Evolutionary conservation across 1,140 invertebrate species (phyloP), one percentile per base, ranked within the genome.

Genomic region (Physella acuta): DNA sequence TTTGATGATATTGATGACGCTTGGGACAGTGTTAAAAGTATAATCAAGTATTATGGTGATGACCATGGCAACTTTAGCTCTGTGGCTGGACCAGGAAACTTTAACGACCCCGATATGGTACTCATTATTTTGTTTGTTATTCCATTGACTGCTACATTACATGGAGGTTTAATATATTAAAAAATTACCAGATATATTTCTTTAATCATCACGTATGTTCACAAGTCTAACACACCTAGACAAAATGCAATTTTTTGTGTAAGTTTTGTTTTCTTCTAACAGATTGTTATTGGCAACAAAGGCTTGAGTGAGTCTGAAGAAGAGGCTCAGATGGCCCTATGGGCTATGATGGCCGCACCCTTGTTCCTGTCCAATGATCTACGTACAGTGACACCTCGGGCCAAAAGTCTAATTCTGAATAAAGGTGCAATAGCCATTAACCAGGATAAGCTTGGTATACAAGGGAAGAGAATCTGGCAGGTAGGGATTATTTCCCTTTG

Each of bases 71-170:
- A 88, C 8, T 93, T 98, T 74, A 92, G 93, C 37, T 90, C 92
- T n/a, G 92, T 93, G 81, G 94, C 95, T 44, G 96, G 94, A 5
- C 96, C 96, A 1, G 96, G 97, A 16, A 93, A 95, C 76, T 99
- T 94, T 93, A 98, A 98, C 84, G 97, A 99, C 86, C 97, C 97
- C 16, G 97, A 99, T 80, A 98, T 98, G 96, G 93, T 95, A 20
- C 37, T 33, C 2, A 49, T 3, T 49, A 3, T 28, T 17, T 26
- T 26, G 16, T 24, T 28, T 36, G 37, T 0, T 26, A 26, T 24
- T 49, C 61, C 11, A n/a, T 26, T 26, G 3, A 30, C 8, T n/a
- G 8, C 11, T 11, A 14, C n/a, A n/a, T 49, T n/a, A 11, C 44
- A n/a, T n/a, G 24, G 24, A 14, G 8, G 8, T 56, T 56, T 56